These are phyloP conservation scores for Prietella phreatophila DNA, from an alignment of 2,113 vertebrate species.

Conservation along the genomic window DNA sequence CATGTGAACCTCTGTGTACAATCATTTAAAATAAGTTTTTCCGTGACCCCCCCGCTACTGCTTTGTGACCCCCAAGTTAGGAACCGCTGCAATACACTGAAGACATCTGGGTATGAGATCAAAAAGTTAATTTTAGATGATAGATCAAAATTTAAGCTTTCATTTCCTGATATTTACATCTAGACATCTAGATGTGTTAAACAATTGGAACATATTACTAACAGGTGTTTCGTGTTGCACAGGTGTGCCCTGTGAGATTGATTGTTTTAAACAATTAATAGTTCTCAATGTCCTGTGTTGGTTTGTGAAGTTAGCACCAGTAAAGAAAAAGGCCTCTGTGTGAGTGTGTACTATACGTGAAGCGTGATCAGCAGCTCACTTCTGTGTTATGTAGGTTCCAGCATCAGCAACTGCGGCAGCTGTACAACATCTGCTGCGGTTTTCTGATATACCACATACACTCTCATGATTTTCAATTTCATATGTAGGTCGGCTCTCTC, in stretches of 20 bases:
- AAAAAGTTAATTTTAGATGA: neutral
- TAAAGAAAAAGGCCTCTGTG: neutral
- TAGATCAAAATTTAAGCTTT: too few relatives aligned
- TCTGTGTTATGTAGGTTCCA: constrained; percentile 27
- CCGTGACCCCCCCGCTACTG: too few relatives aligned
- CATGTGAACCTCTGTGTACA: too few relatives aligned
- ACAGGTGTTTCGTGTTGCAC: too few relatives aligned
- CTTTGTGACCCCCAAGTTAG: too few relatives aligned
- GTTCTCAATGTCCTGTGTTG: too few relatives aligned
- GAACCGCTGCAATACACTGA: neutral
- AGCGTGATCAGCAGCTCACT: constrained; percentile 42
- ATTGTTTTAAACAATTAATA: too few relatives aligned
- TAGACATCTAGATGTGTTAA: too few relatives aligned
- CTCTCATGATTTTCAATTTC: neutral
- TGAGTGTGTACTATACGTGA: constrained; percentile 13
- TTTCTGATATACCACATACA: constrained; percentile 17
- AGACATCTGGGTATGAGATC: neutral
- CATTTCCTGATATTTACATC: too few relatives aligned
- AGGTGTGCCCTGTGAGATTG: too few relatives aligned
- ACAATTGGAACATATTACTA: too few relatives aligned
- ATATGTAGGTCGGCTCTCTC: neutral
- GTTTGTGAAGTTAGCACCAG: neutral
- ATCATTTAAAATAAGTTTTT: too few relatives aligned
- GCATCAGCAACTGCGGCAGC: constrained; percentile 38
- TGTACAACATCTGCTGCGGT: constrained; percentile 18